Conservation (phyloP, 1,140 invertebrate genomes). For the Drosophila nigrodunni region DNA sequence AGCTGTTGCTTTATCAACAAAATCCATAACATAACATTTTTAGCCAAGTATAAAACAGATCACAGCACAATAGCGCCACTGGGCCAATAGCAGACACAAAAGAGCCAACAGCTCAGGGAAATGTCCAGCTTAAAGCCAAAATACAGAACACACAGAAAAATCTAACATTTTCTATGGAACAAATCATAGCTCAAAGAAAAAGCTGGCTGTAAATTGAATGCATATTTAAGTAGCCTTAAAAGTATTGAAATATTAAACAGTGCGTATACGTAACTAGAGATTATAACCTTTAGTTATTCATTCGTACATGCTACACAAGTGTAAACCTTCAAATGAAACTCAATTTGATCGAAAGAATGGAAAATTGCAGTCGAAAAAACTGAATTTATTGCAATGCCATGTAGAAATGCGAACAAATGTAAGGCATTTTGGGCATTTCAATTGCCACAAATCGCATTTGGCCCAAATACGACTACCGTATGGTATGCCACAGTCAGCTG, state of each 20-base stretch:
- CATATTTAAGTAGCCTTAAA: neutral
- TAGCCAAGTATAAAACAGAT: slow-evolving; percentile 1
- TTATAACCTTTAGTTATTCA: neutral
- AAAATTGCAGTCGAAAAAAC: slow-evolving; percentile 35
- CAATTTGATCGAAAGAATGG: slow-evolving; percentile 17
- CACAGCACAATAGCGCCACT: slow-evolving; percentile 1
- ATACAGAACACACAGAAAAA: no score
- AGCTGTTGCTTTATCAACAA: slow-evolving; percentile 42
- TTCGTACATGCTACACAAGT: no score
- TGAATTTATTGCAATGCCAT: slow-evolving; percentile 40
- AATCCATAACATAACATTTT: slow-evolving; percentile 5
- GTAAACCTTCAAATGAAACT: no score
- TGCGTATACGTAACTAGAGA: neutral
- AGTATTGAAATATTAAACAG: neutral
- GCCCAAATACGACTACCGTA: slow-evolving; percentile 15
- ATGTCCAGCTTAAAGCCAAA: slow-evolving; percentile 2
- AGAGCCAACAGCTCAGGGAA: neutral
- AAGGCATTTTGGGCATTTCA: slow-evolving; percentile 31
- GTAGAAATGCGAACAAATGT: slow-evolving; percentile 36
- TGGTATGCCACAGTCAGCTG: neutral
- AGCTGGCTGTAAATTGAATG: no score
- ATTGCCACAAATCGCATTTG: slow-evolving; percentile 55
- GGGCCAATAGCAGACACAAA: slow-evolving; percentile 10
- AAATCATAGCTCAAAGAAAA: no score
- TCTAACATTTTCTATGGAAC: no score